These are phyloP conservation scores for Habrosyne pyritoides DNA, from an alignment of 2,888 invertebrate genomes.

Conservation along the genomic window DNA sequence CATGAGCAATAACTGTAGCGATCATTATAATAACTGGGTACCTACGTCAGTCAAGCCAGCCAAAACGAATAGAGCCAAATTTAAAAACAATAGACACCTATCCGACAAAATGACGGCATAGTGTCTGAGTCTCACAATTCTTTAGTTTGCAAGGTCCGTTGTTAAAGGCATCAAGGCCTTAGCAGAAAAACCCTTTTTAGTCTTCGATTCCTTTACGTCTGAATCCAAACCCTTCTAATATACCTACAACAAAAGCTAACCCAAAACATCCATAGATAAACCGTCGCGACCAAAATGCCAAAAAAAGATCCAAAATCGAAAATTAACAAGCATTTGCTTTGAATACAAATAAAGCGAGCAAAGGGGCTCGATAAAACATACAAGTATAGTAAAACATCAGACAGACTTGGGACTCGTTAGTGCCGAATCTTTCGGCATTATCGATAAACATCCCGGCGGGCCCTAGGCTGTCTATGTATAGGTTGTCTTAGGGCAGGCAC, in stretches of 20 bases:
- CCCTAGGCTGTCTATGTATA: conserved; percentile 73
- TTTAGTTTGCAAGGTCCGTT: neutral
- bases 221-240: neutral
- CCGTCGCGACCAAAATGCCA: conserved; percentile 4
- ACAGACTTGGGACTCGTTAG: conserved; percentile 44
- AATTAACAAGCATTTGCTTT: neutral
- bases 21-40: neutral
- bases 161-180: neutral
- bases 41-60: neutral
- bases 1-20: neutral
- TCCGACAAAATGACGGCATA: neutral
- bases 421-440: conserved; percentile 44
- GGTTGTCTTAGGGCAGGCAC: conserved; percentile 80
- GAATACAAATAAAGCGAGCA: conserved; percentile 5
- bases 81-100: neutral
- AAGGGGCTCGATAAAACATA: conserved; percentile 12
- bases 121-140: neutral
- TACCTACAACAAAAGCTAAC: neutral
- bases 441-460: conserved; percentile 57
- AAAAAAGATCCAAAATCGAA: conserved; percentile 9
- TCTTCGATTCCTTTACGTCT: neutral
- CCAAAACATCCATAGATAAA: neutral
- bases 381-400: conserved; percentile 27
- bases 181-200: neutral
- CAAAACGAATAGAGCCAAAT: neutral